Conservation (phyloP, 1,140 invertebrate species). For the Leguminivora glycinivorella region DNA sequence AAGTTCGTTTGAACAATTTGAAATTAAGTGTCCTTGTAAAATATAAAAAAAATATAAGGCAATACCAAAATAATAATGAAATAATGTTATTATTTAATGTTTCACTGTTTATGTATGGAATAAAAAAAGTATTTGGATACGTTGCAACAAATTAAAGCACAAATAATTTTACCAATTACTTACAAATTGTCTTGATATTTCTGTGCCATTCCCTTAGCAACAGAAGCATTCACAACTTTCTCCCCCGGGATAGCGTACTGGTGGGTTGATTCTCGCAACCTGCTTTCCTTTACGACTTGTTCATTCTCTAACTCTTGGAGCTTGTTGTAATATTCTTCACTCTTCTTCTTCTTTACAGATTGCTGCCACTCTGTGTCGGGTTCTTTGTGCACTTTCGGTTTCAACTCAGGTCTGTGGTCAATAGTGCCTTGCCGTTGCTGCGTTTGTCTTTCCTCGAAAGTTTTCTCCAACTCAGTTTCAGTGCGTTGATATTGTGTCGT, state of each 20-base stretch:
- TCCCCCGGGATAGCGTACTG: constrained; percentile 92
- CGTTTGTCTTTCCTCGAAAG: constrained; percentile 91
- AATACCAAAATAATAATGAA: no score
- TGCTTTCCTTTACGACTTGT: constrained; percentile 90
- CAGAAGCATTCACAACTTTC: constrained; percentile 86
- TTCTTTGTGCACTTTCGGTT: constrained; percentile 85
- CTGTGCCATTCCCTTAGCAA: constrained; percentile 92
- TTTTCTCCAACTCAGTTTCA: constrained; percentile 91
- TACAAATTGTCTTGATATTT: constrained; percentile 91
- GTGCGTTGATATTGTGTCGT: constrained; percentile 90
- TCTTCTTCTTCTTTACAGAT: constrained; percentile 89
- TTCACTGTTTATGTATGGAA: no score
- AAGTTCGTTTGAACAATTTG: no score
- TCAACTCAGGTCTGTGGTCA: constrained; percentile 81
- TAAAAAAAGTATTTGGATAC: constrained; percentile 26
- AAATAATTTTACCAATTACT: constrained; percentile 70
- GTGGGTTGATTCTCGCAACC: constrained; percentile 86
- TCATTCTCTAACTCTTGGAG: constrained; percentile 90
- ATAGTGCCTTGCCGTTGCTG: constrained; percentile 82
- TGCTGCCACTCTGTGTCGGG: constrained; percentile 92
- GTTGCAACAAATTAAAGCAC: background rate
- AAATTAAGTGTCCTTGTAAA: no score
- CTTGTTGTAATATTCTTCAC: constrained; percentile 91
- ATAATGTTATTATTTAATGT: no score
- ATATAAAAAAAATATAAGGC: no score